Evolutionary conservation across 2,113 vertebrate genomes (phyloP).

Genomic region (Dryoscopus gambensis): DNA sequence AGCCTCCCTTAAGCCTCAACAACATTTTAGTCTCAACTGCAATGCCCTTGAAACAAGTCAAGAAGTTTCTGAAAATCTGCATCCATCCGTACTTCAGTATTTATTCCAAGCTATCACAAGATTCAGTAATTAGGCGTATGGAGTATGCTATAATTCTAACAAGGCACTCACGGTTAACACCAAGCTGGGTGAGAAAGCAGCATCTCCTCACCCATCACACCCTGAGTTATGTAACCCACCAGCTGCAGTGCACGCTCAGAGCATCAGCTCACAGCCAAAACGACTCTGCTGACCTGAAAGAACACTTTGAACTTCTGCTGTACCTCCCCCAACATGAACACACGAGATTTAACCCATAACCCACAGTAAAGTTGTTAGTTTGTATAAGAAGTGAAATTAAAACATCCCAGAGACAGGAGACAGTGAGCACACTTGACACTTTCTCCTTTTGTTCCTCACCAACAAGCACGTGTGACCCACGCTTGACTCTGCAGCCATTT

Average conservation of each 20-base stretch:
- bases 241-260: not conserved
- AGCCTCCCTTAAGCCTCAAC: not conserved
- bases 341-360: fast-evolving
- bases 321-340: fast-evolving
- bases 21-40: not conserved
- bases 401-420: not conserved
- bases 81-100: not conserved
- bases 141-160: not conserved
- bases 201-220: not conserved
- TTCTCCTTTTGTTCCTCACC: not conserved
- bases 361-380: fast-evolving
- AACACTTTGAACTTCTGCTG: not conserved
- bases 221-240: not conserved
- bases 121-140: not conserved
- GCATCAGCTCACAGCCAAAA: not conserved
- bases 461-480: fast-evolving
- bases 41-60: not conserved
- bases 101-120: not conserved
- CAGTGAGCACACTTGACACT: fast-evolving
- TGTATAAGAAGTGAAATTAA: fast-evolving
- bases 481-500: not conserved
- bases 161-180: not conserved
- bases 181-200: not conserved
- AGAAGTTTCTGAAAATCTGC: not conserved
- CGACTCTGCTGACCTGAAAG: not conserved